A percentile compares a stretch with the other conserved stretches of the same genome.
phyloP scores from a whole-genome alignment of 2,113 vertebrate species.

The Festucalex cinctus region DNA sequence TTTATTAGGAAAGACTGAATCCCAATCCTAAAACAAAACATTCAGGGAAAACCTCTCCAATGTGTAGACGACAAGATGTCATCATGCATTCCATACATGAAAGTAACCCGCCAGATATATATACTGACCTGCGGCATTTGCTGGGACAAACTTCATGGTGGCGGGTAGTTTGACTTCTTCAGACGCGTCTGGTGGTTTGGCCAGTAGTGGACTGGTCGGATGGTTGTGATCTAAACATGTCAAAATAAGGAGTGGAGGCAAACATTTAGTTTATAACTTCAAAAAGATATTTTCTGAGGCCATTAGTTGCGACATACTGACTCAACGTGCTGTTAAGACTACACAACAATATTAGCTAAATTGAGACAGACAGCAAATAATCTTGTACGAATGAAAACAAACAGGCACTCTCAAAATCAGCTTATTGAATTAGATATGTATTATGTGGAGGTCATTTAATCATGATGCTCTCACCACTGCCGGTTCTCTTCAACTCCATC shows the following conservation, averaged over 20 bases:
- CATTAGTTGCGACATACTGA: not conserved
- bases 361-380: not conserved
- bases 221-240: conserved; percentile 82
- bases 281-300: not conserved
- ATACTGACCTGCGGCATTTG: conserved; percentile 84
- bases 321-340: too few species aligned
- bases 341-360: not conserved
- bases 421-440: not conserved
- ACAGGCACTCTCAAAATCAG: not conserved
- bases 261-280: not conserved
- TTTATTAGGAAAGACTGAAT: not conserved
- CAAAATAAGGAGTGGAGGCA: not conserved
- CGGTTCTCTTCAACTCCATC: conserved; percentile 96
- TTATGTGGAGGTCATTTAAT: not conserved
- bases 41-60: too few species aligned
- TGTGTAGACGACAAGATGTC: not conserved
- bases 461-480: conserved; percentile 80
- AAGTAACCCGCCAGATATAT: not conserved
- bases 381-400: not conserved
- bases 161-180: conserved; percentile 88
- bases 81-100: too few species aligned
- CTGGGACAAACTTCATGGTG: conserved; percentile 88
- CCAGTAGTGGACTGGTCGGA: conserved; percentile 89
- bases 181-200: conserved; percentile 85
- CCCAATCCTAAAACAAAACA: not conserved